Conservation (phyloP, 2,888 invertebrate species). For the Scrobipalpa atriplicella region DNA sequence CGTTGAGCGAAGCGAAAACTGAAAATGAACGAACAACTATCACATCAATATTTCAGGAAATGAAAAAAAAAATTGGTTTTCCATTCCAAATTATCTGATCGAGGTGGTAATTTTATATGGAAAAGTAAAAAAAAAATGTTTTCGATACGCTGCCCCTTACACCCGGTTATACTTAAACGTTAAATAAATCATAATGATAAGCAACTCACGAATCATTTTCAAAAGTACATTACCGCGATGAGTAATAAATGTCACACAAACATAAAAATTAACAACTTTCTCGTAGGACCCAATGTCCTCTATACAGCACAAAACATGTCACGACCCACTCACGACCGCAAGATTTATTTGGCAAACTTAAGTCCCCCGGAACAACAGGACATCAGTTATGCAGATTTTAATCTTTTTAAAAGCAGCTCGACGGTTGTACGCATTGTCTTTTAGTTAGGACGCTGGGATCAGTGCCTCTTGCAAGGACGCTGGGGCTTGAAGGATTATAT, state of each 20-base stretch:
- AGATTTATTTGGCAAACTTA: conserved; percentile 27
- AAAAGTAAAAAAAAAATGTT: too few relatives aligned
- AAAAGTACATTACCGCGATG: not conserved
- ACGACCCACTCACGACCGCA: not conserved
- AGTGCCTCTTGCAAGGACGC: not conserved
- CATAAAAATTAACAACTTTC: not conserved
- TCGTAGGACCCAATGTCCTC: not conserved
- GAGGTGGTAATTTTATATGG: too few relatives aligned
- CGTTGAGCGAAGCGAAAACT: too few relatives aligned
- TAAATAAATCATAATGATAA: too few relatives aligned
- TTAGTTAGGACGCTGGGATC: conserved; percentile 37
- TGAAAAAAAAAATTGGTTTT: too few relatives aligned
- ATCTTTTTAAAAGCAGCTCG: conserved; percentile 61
- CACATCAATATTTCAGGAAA: too few relatives aligned
- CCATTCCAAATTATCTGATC: too few relatives aligned
- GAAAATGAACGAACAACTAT: too few relatives aligned
- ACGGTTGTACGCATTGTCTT: conserved; percentile 45
- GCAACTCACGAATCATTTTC: not conserved
- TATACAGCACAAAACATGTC: not conserved
- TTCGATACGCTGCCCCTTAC: too few relatives aligned
- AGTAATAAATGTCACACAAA: conserved; percentile 8
- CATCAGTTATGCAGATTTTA: conserved; percentile 69
- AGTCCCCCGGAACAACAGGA: conserved; percentile 25
- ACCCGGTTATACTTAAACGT: too few relatives aligned
- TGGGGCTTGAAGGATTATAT: not conserved